These are phyloP conservation scores for Diuraphis noxia DNA, from an alignment of 1,140 invertebrate genomes.

Conservation along the genomic window DNA sequence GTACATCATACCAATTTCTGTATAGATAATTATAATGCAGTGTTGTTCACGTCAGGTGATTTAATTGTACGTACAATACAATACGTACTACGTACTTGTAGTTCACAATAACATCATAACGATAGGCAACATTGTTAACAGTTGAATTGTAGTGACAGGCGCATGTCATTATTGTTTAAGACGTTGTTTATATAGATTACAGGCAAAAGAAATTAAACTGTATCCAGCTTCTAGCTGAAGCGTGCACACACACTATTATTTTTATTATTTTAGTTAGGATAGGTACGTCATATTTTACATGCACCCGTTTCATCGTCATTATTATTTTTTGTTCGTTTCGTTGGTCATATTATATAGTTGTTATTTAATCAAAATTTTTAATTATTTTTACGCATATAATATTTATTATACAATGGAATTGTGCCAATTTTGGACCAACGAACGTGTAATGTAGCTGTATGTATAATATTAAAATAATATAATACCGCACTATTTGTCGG, in stretches of 20 bases:
- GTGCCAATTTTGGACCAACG: not conserved
- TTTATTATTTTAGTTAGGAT: not conserved
- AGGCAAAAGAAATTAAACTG: not conserved
- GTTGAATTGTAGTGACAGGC: not conserved
- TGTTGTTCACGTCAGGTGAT: not conserved
- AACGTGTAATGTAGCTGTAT: not conserved
- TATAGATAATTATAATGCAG: not conserved
- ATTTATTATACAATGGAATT: not conserved
- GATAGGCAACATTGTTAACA: not conserved
- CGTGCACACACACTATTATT: not conserved
- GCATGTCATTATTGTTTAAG: not conserved
- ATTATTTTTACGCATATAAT: slow-evolving; percentile 5
- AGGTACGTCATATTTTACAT: not conserved
- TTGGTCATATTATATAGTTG: not conserved
- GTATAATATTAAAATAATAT: not conserved
- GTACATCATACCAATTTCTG: not conserved
- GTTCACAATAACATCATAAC: not conserved
- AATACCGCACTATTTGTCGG: not conserved
- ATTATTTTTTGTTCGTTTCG: not conserved
- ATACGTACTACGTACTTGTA: too few species aligned
- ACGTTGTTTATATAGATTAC: not conserved
- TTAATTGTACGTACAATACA: not conserved
- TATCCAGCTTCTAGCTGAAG: not conserved
- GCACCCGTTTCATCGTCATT: not conserved
- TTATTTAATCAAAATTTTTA: slow-evolving; percentile 32